These are phyloP conservation scores for Phytoseiulus persimilis DNA, from an alignment of 2,888 invertebrate genomes.

Conservation along the genomic window DNA sequence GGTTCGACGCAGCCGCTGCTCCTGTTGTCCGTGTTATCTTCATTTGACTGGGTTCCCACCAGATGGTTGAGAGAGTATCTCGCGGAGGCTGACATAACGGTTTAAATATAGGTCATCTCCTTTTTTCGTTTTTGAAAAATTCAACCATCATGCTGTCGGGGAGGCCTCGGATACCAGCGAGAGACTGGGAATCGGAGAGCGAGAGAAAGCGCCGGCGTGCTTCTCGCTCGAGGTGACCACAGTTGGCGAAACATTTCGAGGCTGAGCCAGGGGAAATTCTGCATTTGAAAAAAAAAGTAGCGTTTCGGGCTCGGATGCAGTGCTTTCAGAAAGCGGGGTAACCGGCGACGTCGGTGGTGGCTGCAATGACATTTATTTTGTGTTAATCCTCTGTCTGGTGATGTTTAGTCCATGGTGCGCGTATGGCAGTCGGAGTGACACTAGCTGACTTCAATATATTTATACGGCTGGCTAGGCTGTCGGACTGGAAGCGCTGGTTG, in stretches of 20 bases:
- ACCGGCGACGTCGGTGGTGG: neutral
- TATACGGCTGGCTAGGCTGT: neutral
- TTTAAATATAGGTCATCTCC: slow-evolving; percentile 38
- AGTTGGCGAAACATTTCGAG: neutral
- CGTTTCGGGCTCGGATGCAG: too few relatives aligned
- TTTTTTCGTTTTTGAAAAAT: slow-evolving; percentile 11
- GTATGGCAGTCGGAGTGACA: neutral
- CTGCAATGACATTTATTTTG: neutral
- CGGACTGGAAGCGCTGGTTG: neutral
- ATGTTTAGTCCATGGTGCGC: neutral
- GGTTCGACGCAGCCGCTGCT: neutral
- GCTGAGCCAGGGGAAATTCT: neutral
- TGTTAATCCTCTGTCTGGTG: neutral
- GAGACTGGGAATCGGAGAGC: neutral
- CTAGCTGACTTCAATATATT: neutral
- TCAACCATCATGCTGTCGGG: neutral
- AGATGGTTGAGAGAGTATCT: slow-evolving; percentile 16
- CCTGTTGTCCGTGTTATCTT: neutral
- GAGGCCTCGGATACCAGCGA: neutral
- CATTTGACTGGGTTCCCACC: neutral
- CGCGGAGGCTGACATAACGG: slow-evolving; percentile 27
- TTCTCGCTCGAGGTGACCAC: neutral
- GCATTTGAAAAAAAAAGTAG: neutral
- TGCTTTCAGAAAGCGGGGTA: too few relatives aligned
- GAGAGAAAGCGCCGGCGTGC: neutral